A percentile compares a stretch with the other conserved stretches of the same genome.
phyloP scores from a whole-genome alignment of 2,888 invertebrate species.

The Oxytorus armatus region DNA sequence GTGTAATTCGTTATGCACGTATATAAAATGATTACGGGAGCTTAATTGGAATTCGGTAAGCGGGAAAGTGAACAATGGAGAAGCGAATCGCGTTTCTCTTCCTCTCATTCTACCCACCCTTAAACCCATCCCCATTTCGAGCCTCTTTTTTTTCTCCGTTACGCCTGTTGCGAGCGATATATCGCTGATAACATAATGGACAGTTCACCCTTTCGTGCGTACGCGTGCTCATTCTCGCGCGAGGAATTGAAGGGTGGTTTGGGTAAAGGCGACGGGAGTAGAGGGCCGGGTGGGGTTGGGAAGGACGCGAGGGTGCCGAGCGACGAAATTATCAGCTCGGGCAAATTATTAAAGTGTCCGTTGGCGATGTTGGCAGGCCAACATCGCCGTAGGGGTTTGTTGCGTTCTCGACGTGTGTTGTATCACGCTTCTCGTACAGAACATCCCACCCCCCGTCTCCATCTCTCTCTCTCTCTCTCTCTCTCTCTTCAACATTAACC shows the following conservation, averaged over 20 bases:
- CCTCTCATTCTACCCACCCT: neutral
- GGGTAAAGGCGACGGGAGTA: no score
- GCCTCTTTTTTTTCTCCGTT: neutral
- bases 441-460: neutral
- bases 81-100: conserved; percentile 27
- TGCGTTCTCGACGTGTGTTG: neutral
- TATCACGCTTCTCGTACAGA: no score
- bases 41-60: conserved; percentile 61
- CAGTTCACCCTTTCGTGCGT: conserved; percentile 8
- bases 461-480: neutral
- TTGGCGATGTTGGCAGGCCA: conserved; percentile 34
- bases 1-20: neutral
- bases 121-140: no score
- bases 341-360: conserved; percentile 64
- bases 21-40: neutral
- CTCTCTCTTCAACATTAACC: neutral
- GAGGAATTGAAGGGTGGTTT: neutral
- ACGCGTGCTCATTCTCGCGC: neutral
- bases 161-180: no score
- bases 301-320: conserved; percentile 19
- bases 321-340: conserved; percentile 60
- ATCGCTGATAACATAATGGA: conserved; percentile 50
- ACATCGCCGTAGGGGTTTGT: conserved; percentile 26
- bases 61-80: conserved; percentile 58
- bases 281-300: conserved; percentile 13